These are phyloP conservation scores for Climacteris rufus DNA, from an alignment of 2,113 vertebrate genomes.

Conservation along the genomic window DNA sequence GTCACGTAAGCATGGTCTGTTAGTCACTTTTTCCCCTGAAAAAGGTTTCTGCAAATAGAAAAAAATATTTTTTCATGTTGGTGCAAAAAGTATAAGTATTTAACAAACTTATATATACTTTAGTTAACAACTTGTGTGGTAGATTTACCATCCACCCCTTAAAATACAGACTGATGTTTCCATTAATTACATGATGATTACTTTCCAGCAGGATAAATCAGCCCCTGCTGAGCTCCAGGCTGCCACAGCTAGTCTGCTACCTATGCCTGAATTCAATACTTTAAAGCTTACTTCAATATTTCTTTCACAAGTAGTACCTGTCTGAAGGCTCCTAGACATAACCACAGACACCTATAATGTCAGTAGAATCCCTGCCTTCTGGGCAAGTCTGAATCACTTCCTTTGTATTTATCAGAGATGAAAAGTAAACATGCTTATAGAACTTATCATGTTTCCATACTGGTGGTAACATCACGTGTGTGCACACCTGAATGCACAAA, in stretches of 20 bases:
- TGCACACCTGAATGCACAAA: not conserved
- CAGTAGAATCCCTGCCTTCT: not conserved
- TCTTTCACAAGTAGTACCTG: not conserved
- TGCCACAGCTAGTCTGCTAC: not conserved
- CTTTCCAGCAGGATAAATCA: not conserved
- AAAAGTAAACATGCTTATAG: not conserved
- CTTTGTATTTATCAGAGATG: not conserved
- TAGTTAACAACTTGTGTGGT: not conserved
- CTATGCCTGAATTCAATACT: not conserved
- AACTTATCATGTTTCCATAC: fast-evolving
- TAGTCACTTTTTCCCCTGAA: not conserved
- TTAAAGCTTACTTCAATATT: not conserved
- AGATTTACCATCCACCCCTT: not conserved
- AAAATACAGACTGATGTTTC: not conserved
- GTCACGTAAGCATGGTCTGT: not conserved
- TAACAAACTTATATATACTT: not conserved
- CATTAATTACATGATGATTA: conserved; percentile 11
- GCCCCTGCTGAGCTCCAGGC: conserved; percentile 3
- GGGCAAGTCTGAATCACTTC: conserved; percentile 6
- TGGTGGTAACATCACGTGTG: not conserved
- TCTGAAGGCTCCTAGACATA: not conserved
- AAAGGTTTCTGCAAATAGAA: not conserved
- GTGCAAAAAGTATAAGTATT: not conserved
- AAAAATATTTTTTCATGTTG: not conserved
- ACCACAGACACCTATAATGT: not conserved